These are phyloP conservation scores for Microplitis manilae DNA, from an alignment of 2,888 invertebrate species.

Conservation along the genomic window DNA sequence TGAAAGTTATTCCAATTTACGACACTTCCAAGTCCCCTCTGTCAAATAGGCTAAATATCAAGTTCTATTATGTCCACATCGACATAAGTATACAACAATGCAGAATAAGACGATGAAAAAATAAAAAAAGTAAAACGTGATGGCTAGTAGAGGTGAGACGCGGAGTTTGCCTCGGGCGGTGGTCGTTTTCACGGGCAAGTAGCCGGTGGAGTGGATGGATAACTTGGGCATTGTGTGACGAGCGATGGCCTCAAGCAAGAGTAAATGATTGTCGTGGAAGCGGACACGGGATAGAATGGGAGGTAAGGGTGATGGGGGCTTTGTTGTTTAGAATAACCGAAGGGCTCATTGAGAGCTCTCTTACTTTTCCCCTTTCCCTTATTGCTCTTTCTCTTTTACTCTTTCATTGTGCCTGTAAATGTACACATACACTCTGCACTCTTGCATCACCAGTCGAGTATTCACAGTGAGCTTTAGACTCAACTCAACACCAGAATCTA, in stretches of 20 bases:
- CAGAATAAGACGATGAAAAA: conserved; percentile 37
- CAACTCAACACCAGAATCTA: background rate
- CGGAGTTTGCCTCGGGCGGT: conserved; percentile 58
- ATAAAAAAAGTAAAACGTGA: conserved; percentile 34
- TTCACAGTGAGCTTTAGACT: background rate
- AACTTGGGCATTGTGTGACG: conserved; percentile 70
- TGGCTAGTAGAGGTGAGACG: conserved; percentile 47
- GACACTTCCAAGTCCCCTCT: background rate
- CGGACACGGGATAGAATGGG: conserved; percentile 48
- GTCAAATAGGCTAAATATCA: conserved; percentile 4
- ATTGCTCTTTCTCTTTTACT: conserved; percentile 41
- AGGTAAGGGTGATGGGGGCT: conserved; percentile 62
- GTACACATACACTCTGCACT: background rate
- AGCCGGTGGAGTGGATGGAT: conserved; percentile 67
- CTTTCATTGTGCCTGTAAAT: conserved; percentile 6
- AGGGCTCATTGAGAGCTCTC: conserved; percentile 61
- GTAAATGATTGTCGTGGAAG: conserved; percentile 67
- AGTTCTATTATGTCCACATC: conserved; percentile 3
- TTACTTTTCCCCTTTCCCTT: conserved; percentile 29
- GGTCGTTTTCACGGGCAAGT: conserved; percentile 63
- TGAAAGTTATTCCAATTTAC: background rate
- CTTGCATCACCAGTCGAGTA: conserved; percentile 1
- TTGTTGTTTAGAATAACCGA: conserved; percentile 69
- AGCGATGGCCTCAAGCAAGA: conserved; percentile 68
- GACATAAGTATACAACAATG: background rate